Base-by-base conservation (phyloP, 2,888 invertebrate species). In the Chrysomela aeneicollis region DNA sequence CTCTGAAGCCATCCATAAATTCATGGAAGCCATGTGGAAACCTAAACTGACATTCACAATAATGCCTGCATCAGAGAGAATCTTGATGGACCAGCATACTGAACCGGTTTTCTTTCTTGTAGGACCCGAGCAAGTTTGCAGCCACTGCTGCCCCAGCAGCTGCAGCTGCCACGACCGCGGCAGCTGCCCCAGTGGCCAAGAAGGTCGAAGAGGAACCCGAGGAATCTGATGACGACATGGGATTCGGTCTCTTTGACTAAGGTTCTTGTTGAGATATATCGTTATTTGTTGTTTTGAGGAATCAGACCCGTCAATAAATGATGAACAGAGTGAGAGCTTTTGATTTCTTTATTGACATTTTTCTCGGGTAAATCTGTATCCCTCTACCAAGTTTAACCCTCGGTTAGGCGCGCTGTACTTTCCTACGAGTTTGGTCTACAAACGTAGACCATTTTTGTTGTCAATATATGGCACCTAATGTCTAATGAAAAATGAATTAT, bases 201-300 rank as follows among this genome's bases (percentile, higher is more conserved):
- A 92, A 92, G 84, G 91, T 92, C 78, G 93, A 93, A 77, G 93
- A 92, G 64, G 93, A 92, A 64, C 87, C 89, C 5, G 92, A 92
- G 80, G 95, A 95, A 73, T 92, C 92, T 78, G 97, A 97, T 77
- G 98, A 97, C 84, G 98, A 97, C 84, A 97, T 98, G 97, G 98
- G 98, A 84, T 96, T 98, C 84, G 97, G 97, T 84, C 90, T 95
- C 21, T 95, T 94, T 81, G 94, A 94, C 84, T 94, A 93, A 64
- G 60, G 58, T 53, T 17, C n/a, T 6, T 17, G 18, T 6, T 0
- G 4, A 1, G 18, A 26, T 26, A 26, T 26, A 26, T 26, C 26
- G 26, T 26, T 3, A 26, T 21, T 42, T 64, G 61, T 69, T 71
- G 67, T 71, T 73, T 68, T 71, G 69, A 57, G 74, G 61, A 76